Conservation (phyloP, 2,888 invertebrate species). For the Magallana nippona region DNA sequence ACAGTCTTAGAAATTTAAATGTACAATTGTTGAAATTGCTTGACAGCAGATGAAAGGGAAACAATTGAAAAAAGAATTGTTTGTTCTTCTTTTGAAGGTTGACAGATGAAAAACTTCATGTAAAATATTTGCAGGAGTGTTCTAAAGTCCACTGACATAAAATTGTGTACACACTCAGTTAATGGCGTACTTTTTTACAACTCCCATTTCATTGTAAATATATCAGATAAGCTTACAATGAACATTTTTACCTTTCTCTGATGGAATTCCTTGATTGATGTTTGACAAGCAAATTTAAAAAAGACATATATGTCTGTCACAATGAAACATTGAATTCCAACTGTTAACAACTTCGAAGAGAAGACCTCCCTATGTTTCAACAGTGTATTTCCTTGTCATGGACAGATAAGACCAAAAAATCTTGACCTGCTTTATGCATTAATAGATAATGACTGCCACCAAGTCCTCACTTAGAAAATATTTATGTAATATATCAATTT, state of each 20-base stretch:
- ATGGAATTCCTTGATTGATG: neutral
- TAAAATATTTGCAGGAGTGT: slow-evolving; percentile 14
- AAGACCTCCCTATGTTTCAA: neutral
- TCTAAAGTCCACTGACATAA: neutral
- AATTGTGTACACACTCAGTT: neutral
- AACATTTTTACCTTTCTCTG: slow-evolving; percentile 6
- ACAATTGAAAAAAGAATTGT: neutral
- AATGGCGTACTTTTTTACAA: neutral
- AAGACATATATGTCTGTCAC: neutral
- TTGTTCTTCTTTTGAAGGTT: slow-evolving; percentile 23
- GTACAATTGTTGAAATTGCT: slow-evolving; percentile 13
- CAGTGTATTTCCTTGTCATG: neutral
- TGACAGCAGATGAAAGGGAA: slow-evolving; percentile 31
- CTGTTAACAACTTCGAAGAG: neutral
- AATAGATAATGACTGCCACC: neutral
- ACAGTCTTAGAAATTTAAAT: slow-evolving; percentile 28
- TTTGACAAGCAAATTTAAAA: neutral
- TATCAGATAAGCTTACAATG: neutral
- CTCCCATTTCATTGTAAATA: neutral
- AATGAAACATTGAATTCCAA: neutral
- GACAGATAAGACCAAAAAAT: neutral
- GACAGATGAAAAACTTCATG: slow-evolving; percentile 6
- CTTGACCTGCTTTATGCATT: slow-evolving; percentile 16
- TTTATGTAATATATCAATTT: slow-evolving; percentile 6
- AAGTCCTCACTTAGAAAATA: neutral